Conservation (phyloP, 2,888 invertebrate species). For the Miltochrista miniata region DNA sequence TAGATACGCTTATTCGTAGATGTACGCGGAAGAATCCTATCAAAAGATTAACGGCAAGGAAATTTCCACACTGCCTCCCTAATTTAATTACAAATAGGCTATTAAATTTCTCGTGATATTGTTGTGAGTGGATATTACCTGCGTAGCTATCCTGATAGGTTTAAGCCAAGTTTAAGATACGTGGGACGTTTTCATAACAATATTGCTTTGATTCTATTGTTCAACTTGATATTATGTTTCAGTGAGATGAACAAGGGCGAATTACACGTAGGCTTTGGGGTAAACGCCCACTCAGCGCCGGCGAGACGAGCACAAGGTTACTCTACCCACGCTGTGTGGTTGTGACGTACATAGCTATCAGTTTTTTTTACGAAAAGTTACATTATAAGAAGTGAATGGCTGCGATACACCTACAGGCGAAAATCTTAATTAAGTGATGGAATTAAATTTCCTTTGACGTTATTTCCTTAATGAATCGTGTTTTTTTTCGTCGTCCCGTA, state of each 20-base stretch:
- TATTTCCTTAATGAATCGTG: too few relatives aligned
- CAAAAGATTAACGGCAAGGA: too few relatives aligned
- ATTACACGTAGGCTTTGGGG: slow-evolving; percentile 15
- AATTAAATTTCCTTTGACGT: too few relatives aligned
- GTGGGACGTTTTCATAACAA: background rate
- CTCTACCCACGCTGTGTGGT: slow-evolving; percentile 55
- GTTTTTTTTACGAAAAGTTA: slow-evolving; percentile 28
- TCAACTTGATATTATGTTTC: background rate
- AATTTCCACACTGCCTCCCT: too few relatives aligned
- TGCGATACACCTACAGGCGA: slow-evolving; percentile 19
- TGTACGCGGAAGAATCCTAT: too few relatives aligned
- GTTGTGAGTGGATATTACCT: too few relatives aligned
- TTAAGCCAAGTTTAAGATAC: background rate
- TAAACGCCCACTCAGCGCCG: slow-evolving; percentile 27
- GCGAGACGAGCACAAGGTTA: slow-evolving; percentile 14
- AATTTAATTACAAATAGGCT: background rate
- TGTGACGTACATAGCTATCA: slow-evolving; percentile 39
- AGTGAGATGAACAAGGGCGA: slow-evolving; percentile 6
- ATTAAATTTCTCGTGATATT: too few relatives aligned
- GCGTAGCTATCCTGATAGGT: too few relatives aligned
- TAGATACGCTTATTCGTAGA: too few relatives aligned
- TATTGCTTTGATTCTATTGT: background rate
- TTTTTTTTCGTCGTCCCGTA: too few relatives aligned
- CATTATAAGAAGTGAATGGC: slow-evolving; percentile 8
- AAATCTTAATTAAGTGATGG: too few relatives aligned